A percentile compares a stretch with the other conserved stretches of the same genome.
These are phyloP conservation scores for Ormyrus rosae DNA, from an alignment of 2,888 invertebrate species.

Conservation along the genomic window DNA sequence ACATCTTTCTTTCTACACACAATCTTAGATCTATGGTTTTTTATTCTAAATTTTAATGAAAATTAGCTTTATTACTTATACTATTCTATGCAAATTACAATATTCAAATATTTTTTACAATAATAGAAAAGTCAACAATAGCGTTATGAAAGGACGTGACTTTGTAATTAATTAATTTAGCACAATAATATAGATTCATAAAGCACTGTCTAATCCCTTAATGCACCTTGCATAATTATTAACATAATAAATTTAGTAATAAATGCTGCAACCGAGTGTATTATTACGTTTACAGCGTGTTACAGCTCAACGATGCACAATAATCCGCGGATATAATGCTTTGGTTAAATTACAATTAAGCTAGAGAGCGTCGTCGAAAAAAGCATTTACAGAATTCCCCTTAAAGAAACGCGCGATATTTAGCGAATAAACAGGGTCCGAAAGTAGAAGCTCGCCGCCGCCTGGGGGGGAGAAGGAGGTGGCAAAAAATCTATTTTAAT, in stretches of 20 bases:
- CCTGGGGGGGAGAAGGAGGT: background rate
- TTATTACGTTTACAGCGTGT: background rate
- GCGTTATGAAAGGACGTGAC: too few species aligned
- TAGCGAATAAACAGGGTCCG: slow-evolving; percentile 17
- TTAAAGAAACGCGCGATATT: background rate
- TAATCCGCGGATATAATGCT: slow-evolving; percentile 14
- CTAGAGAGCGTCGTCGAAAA: background rate
- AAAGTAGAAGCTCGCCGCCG: too few species aligned
- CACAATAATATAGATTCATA: too few species aligned
- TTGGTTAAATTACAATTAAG: background rate
- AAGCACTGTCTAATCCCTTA: background rate
- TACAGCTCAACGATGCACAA: background rate
- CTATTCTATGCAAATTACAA: too few species aligned
- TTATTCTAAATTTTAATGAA: too few species aligned
- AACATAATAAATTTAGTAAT: slow-evolving; percentile 6
- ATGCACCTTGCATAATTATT: background rate
- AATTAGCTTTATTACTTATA: too few species aligned
- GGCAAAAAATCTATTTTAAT: slow-evolving; percentile 34
- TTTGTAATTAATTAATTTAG: too few species aligned
- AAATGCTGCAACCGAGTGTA: background rate
- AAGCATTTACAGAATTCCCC: background rate
- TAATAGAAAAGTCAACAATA: too few species aligned
- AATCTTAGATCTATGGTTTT: too few species aligned
- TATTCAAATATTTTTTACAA: too few species aligned
- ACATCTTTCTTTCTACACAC: too few species aligned